Percentiles rank a stretch among this genome's conserved stretches.
Evolutionary conservation across 2,113 vertebrate species (phyloP).

Genomic region (Dipodomys merriami): DNA sequence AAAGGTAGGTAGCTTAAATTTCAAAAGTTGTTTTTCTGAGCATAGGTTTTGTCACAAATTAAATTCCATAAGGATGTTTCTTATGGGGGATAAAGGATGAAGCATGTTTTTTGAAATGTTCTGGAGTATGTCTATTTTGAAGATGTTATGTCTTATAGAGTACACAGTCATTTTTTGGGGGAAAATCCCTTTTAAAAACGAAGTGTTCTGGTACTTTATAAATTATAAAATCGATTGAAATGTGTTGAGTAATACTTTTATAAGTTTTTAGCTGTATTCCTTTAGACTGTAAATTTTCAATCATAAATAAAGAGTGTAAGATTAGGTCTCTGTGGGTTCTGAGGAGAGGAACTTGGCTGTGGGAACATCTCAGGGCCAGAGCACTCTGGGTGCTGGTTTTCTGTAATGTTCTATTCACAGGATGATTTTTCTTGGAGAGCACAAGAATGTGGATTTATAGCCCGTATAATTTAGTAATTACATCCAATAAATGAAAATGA

Average conservation of each 20-base stretch:
- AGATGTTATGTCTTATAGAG: neutral
- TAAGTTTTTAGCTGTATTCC: neutral
- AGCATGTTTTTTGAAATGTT: neutral
- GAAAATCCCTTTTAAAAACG: neutral
- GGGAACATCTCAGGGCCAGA: neutral
- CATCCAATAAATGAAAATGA: slow-evolving; percentile 65
- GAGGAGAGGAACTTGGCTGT: neutral
- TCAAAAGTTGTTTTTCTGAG: slow-evolving; percentile 13
- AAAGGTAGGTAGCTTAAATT: neutral
- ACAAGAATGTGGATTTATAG: slow-evolving; percentile 42
- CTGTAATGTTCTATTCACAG: slow-evolving; percentile 48
- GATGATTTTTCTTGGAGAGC: slow-evolving; percentile 40
- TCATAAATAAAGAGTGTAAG: neutral
- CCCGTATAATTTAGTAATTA: slow-evolving; percentile 66
- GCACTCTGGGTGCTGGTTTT: neutral
- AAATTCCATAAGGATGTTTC: neutral
- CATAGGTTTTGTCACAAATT: neutral
- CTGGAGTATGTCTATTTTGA: neutral
- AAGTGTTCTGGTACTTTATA: neutral
- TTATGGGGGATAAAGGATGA: neutral
- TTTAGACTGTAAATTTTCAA: neutral
- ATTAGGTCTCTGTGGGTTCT: neutral
- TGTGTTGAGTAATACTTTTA: neutral
- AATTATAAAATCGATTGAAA: neutral
- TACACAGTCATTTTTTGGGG: neutral